phyloP scores from a whole-genome alignment of 92 coral and sea anemone species.

The Phenganax marumi region DNA sequence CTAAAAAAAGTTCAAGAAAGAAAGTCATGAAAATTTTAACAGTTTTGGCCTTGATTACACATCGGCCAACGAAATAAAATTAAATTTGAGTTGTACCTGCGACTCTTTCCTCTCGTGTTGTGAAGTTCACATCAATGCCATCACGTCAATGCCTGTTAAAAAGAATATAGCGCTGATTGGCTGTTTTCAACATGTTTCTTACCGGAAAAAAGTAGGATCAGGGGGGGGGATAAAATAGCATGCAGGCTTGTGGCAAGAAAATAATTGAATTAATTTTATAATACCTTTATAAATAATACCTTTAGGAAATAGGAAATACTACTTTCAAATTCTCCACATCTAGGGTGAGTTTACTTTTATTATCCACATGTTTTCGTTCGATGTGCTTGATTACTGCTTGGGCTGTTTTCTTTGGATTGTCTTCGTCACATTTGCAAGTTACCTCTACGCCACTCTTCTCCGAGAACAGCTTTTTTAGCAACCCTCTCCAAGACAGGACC shows the following conservation, averaged over 20 bases:
- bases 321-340: not conserved
- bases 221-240: too few species aligned
- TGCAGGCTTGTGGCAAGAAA: too few species aligned
- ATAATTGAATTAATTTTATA: not conserved
- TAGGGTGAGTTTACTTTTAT: not conserved
- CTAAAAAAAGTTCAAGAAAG: not conserved
- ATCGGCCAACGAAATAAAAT: conserved; percentile 1
- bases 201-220: too few species aligned
- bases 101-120: not conserved
- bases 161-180: not conserved
- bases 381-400: conserved; percentile 13
- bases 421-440: conserved; percentile 5
- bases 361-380: conserved; percentile 3
- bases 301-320: too few species aligned
- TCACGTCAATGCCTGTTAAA: not conserved
- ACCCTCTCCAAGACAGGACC: conserved; percentile 2
- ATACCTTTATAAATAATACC: not conserved
- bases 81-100: not conserved
- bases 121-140: not conserved
- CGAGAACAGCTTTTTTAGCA: not conserved
- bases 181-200: too few species aligned
- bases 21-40: not conserved
- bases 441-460: not conserved
- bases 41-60: not conserved
- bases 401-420: conserved; percentile 13